Evolutionary conservation across 2,797 vertebrate genomes (phyloP).

Genomic region (Parauchenoglanis ngamensis): DNA sequence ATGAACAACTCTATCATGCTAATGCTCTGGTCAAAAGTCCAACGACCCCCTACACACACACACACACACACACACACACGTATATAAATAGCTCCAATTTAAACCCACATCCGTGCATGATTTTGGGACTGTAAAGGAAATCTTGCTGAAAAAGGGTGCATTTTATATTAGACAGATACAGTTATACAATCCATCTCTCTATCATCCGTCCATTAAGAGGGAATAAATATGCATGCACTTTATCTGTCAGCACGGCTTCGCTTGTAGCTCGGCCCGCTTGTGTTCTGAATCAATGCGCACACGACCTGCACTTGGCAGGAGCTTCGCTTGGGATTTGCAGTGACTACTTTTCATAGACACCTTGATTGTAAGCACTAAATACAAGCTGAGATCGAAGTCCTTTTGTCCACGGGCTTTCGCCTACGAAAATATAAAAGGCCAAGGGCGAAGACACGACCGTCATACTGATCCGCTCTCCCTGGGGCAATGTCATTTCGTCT

Average conservation of each 20-base stretch:
- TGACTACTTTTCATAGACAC: not conserved
- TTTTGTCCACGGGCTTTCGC: not conserved
- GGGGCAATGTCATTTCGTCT: not conserved
- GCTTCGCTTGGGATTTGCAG: conserved; percentile 6
- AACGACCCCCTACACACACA: conserved; percentile 27
- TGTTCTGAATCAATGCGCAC: conserved; percentile 18
- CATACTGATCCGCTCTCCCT: not conserved
- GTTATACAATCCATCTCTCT: not conserved
- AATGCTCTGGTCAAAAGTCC: conserved; percentile 56
- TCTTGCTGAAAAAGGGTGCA: not conserved
- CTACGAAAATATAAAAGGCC: conserved; percentile 24
- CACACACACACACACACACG: too few relatives aligned
- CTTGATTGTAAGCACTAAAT: conserved; percentile 2
- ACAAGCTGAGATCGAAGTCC: not conserved
- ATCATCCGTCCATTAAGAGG: not conserved
- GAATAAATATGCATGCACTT: conserved; percentile 13
- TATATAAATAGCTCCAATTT: conserved; percentile 33
- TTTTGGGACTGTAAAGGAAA: not conserved
- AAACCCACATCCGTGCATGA: not conserved
- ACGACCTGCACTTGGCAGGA: conserved; percentile 22
- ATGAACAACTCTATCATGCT: conserved; percentile 61
- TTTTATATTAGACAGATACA: not conserved
- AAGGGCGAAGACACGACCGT: not conserved
- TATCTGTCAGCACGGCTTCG: not conserved
- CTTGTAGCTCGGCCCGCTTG: not conserved